A percentile compares a stretch with the other conserved stretches of the same genome.
Evolutionary conservation across 2,797 vertebrate species (phyloP).

Genomic region (Liasis olivaceus): DNA sequence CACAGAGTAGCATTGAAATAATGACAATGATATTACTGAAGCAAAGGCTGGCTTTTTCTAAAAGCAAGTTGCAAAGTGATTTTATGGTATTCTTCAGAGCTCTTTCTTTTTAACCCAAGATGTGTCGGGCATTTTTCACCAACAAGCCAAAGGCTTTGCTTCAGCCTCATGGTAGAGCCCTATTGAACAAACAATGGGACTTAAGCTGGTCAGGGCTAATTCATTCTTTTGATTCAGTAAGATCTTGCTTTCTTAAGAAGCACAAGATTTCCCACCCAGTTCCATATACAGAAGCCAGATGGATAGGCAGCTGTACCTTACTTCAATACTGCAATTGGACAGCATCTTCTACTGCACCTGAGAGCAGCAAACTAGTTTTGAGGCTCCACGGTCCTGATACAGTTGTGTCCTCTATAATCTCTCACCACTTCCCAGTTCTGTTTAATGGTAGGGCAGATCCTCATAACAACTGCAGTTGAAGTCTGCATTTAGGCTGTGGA

Average conservation of each 20-base stretch:
- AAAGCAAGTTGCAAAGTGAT: neutral
- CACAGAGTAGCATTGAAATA: neutral
- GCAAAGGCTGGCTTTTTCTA: slow-evolving; percentile 31
- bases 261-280: neutral
- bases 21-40: slow-evolving; percentile 16
- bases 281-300: neutral
- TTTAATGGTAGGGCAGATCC: neutral
- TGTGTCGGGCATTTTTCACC: neutral
- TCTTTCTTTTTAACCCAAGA: neutral
- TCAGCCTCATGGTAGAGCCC: neutral
- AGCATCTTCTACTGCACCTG: neutral
- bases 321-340: neutral
- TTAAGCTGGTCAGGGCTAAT: neutral
- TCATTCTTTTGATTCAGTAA: neutral
- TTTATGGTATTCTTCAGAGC: neutral
- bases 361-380: neutral
- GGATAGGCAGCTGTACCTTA: neutral
- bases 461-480: neutral
- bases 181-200: neutral
- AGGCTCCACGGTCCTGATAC: neutral
- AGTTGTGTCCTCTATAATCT: neutral
- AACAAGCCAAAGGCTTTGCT: neutral
- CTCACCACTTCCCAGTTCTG: neutral
- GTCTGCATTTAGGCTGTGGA: neutral
- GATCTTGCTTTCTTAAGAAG: neutral